Evolutionary conservation across 2,113 vertebrate species (phyloP), one percentile per base, ranked within the genome.

Genomic region (Esox niger): DNA sequence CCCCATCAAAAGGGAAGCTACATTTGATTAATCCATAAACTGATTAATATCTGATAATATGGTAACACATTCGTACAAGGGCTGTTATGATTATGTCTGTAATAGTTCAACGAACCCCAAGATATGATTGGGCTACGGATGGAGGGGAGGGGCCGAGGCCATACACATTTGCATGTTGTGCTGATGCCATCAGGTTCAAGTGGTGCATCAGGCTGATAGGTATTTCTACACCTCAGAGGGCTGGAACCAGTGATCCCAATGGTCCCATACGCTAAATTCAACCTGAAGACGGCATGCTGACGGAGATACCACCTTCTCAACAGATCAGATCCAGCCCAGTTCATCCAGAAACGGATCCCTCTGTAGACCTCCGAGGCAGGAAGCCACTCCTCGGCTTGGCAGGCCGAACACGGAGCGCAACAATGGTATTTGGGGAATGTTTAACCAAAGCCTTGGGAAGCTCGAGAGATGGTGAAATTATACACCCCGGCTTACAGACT

Each of bases 1-100:
- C 2, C 55, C 74, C 63, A 66, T 79, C 83, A 75, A 77, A 87
- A 76, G 60, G 60, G 7, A 62, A 13, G 77, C 69, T 84, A 76
- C 82, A 88, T 88, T 86, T 86, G 82, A 88, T 88, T 84, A 89
- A 88, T 87, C 85, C 87, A 87, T 87, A 84, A 89, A 88, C 74
- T 87, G 85, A 89, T 89, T 86, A 79, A 69, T 60, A 71, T 74
- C 79, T 87, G 84, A 89, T 88, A 84, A 88, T 82, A 61, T 76
- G 75, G 79, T 84, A 88, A 83, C 83, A 84, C 72, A 81, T 80
- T 70, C 80, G 82, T 86, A 79, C 61, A 55, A 81, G 79, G 81
- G 70, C 69, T 25, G 74, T 72, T 80, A 69, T 86, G 82, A 88
- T 86, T 82, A 80, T 79, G 86, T 87, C 85, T 80, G 86, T 81